Percentiles rank a stretch among this genome's conserved stretches.
phyloP scores from a whole-genome alignment of 2,888 invertebrate species.

The Sinohyriopsis cumingii region DNA sequence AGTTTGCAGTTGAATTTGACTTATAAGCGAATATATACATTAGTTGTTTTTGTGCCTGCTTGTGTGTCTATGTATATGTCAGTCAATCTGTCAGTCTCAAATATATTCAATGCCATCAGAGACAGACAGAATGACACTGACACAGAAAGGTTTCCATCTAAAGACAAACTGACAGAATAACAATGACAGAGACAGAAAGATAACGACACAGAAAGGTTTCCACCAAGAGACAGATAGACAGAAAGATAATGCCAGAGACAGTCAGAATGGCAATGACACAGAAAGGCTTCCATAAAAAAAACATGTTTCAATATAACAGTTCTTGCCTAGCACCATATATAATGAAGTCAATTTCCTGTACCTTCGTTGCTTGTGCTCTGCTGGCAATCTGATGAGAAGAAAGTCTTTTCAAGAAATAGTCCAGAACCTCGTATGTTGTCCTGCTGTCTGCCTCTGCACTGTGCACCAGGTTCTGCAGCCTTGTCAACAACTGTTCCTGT shows the following conservation, averaged over 20 bases:
- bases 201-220: not conserved
- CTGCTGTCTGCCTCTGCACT: conserved; percentile 72
- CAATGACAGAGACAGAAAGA: not conserved
- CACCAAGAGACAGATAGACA: not conserved
- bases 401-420: conserved; percentile 89
- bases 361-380: conserved; percentile 82
- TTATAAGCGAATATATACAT: too few relatives aligned
- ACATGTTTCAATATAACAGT: too few relatives aligned
- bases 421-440: conserved; percentile 87
- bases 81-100: not conserved
- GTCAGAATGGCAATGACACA: not conserved
- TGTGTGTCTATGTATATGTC: too few relatives aligned
- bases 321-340: too few relatives aligned
- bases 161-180: too few relatives aligned
- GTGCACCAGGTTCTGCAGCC: conserved; percentile 78
- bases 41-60: too few relatives aligned
- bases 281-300: not conserved
- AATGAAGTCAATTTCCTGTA: conserved; percentile 18
- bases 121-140: not conserved
- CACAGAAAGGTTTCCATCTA: too few relatives aligned
- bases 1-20: too few relatives aligned
- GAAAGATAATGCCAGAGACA: not conserved
- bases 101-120: not conserved
- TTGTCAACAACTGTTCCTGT: conserved; percentile 82
- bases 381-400: conserved; percentile 87